A percentile compares a stretch with the other conserved stretches of the same genome.
Evolutionary conservation across 2,888 invertebrate species (phyloP).

Genomic region (Drosophila neotestacea): DNA sequence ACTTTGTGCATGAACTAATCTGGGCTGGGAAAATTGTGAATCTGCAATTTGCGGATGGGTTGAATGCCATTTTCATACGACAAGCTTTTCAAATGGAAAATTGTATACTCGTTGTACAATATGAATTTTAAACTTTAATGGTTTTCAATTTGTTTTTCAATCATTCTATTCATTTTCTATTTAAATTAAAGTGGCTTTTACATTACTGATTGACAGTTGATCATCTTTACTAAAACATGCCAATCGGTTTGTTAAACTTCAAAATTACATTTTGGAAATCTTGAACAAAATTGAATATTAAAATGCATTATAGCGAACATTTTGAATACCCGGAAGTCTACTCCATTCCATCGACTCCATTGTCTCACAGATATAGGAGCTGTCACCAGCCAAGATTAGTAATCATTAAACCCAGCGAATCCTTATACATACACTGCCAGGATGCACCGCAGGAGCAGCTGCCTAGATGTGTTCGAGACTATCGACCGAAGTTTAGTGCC

Average conservation of each 20-base stretch:
- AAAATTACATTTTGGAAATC: constrained; percentile 10
- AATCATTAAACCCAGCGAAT: not conserved
- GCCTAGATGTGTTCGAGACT: constrained; percentile 24
- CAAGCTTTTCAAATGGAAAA: constrained; percentile 4
- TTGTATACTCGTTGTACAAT: not conserved
- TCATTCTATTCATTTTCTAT: not conserved
- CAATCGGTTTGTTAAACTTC: constrained; percentile 1
- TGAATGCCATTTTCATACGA: constrained; percentile 1
- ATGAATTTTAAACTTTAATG: not conserved
- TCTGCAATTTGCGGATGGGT: constrained; percentile 10
- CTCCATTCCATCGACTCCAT: not conserved
- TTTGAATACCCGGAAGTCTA: not conserved
- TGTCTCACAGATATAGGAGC: not conserved
- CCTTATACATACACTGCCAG: constrained; percentile 32
- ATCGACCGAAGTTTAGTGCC: constrained; percentile 2
- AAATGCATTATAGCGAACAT: constrained; percentile 16
- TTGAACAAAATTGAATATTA: constrained; percentile 26
- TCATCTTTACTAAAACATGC: not conserved
- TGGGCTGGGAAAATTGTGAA: constrained; percentile 5
- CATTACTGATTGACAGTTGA: not conserved
- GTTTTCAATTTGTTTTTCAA: not conserved
- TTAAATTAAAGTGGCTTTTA: not conserved
- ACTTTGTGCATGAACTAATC: constrained; percentile 13
- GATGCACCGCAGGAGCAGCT: constrained; percentile 15
- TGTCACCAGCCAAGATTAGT: not conserved